Percentiles rank a stretch among this genome's conserved stretches.
Evolutionary conservation across 92 coral and sea anemone genomes (phyloP).

Genomic region (Ricordea florida): DNA sequence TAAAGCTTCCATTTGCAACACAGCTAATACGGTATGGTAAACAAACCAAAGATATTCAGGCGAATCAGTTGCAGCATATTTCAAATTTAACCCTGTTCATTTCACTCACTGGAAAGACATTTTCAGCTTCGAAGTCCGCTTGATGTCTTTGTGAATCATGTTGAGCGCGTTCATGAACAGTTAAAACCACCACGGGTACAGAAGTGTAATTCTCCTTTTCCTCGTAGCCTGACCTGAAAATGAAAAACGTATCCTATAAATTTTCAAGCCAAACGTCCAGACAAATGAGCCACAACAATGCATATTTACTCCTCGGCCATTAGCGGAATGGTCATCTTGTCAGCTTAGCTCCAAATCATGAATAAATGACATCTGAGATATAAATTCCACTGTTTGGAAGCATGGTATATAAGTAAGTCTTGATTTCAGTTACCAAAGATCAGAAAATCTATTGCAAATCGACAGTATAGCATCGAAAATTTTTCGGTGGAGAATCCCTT

Average conservation of each 20-base stretch:
- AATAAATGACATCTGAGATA: too few relatives aligned
- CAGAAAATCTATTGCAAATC: too few relatives aligned
- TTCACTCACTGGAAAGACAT: conserved; percentile 77
- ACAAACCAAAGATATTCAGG: too few relatives aligned
- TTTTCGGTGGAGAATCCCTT: not conserved
- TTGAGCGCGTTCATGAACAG: conserved; percentile 65
- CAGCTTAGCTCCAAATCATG: not conserved
- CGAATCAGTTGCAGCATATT: too few relatives aligned
- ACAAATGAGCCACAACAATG: not conserved
- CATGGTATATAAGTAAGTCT: not conserved
- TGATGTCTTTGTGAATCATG: conserved; percentile 37
- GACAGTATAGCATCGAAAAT: too few relatives aligned
- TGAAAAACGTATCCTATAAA: not conserved
- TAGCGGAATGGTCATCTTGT: conserved; percentile 37
- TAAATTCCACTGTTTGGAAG: too few relatives aligned
- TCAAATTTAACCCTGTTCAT: not conserved
- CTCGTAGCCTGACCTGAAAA: conserved; percentile 11
- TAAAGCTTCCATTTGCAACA: too few relatives aligned
- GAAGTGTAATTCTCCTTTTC: conserved; percentile 21
- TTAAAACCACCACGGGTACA: conserved; percentile 70
- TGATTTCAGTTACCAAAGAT: not conserved
- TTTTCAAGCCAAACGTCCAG: not conserved
- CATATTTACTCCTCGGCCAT: conserved; percentile 69
- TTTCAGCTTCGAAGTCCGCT: conserved; percentile 55
- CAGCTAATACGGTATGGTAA: too few relatives aligned